Evolutionary conservation across 1,140 invertebrate genomes (phyloP).

Genomic region (Philaenus spumarius): DNA sequence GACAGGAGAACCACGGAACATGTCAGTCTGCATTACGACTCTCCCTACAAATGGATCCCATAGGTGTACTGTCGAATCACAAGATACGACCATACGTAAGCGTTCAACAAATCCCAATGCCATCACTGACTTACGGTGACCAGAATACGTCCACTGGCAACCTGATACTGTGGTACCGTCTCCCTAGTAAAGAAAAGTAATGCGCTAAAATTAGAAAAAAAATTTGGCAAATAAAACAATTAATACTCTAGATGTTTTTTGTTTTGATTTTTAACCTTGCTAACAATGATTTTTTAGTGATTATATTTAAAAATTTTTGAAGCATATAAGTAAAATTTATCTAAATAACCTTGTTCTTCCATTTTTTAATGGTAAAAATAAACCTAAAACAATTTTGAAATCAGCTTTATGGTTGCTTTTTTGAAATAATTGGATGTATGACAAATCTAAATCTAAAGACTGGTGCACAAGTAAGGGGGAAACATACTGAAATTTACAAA

Average conservation of each 20-base stretch:
- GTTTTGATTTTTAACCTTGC: background rate
- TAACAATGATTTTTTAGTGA: background rate
- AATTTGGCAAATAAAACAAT: too few species aligned
- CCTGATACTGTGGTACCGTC: slow-evolving; percentile 64
- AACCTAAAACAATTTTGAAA: too few species aligned
- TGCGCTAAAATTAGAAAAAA: background rate
- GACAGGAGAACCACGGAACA: slow-evolving; percentile 48
- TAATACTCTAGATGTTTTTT: too few species aligned
- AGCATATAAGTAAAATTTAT: too few species aligned
- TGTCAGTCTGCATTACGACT: slow-evolving; percentile 7
- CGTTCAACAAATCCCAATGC: slow-evolving; percentile 83
- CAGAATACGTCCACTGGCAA: slow-evolving; percentile 86
- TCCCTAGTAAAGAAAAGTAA: slow-evolving; percentile 44
- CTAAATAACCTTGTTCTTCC: too few species aligned
- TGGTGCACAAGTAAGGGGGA: too few species aligned
- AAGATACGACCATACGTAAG: slow-evolving; percentile 74
- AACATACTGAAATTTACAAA: too few species aligned
- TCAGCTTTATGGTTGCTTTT: too few species aligned
- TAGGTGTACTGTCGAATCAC: slow-evolving; percentile 85
- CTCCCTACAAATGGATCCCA: slow-evolving; percentile 93
- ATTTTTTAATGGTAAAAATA: too few species aligned
- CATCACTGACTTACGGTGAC: slow-evolving; percentile 91
- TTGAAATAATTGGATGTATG: too few species aligned
- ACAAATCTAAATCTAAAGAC: too few species aligned
- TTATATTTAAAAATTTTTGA: background rate